Evolutionary conservation across 2,888 invertebrate species (phyloP), one percentile per base, ranked within the genome.

Genomic region (Aphodius sticticus): DNA sequence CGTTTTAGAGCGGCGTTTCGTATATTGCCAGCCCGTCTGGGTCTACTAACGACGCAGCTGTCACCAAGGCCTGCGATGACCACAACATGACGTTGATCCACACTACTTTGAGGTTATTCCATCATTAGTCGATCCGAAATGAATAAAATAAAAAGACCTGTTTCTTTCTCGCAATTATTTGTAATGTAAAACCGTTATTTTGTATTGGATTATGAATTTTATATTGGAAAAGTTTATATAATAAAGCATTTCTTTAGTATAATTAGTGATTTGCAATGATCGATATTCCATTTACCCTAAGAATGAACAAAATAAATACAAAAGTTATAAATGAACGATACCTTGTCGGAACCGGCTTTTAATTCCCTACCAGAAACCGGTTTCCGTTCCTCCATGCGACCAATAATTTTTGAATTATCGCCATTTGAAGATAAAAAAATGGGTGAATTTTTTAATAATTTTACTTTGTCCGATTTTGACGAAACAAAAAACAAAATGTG

Each of bases 11-110:
- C 87, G 99, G 99, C 16, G 99, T 98, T 16, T 92, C 94, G 76
- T 99, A 94, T 89, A 96, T 99, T 84, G 98, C 94, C 78, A 97
- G 98, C 87, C 99, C 99, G 12, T 91, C 96, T 0, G 99, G 99
- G 9, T 99, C 99, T 0, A 97, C 94, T 84, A 99, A 98, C 88
- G 99, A 99, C 88, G 92, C 93, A 77, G 95, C 93, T 83, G 96
- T 99, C 7, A 95, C 97, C 82, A 91, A 94, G 76, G 98, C 99
- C 15, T 99, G 99, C 89, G 93, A 99, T 88, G 96, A 98, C 84
- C 96, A 98, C 88, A 93, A 93, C 79, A 96, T 99, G 83, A 92
- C 93, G 4, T 90, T 99, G 86, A 94, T 95, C 6, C 98, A 99
- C 88, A 98, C 98, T 16, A 95, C 95, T 87, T 90, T 97, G 26